phyloP scores from a whole-genome alignment of 2,888 invertebrate genomes.

The Neuroscelio doddi region DNA sequence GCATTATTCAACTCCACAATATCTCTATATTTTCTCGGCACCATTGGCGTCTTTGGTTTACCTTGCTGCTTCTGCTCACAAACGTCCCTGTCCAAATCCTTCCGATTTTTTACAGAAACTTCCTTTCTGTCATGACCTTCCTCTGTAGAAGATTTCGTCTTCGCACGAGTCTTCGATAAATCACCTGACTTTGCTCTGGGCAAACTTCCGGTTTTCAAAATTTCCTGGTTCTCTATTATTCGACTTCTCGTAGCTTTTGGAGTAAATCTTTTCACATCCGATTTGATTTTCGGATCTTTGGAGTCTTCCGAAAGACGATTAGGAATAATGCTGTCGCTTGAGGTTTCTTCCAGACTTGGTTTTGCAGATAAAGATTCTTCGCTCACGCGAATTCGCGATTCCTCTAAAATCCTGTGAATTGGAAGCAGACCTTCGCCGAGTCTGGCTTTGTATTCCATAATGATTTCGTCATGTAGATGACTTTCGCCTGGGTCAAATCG shows the following conservation, averaged over 20 bases:
- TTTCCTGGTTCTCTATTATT: background rate
- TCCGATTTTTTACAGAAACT: conserved; percentile 20
- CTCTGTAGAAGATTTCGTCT: conserved; percentile 23
- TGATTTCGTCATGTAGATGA: conserved; percentile 59
- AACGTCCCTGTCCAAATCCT: conserved; percentile 26
- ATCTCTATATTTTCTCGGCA: conserved; percentile 48
- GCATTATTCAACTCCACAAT: conserved; percentile 46
- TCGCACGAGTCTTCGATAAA: conserved; percentile 12
- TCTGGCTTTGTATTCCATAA: conserved; percentile 59
- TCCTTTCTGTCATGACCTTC: conserved; percentile 8
- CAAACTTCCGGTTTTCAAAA: background rate
- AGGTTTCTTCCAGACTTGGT: conserved; percentile 50
- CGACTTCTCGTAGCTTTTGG: background rate
- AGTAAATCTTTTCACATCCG: background rate
- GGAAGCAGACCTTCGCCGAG: conserved; percentile 61
- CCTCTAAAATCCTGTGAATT: conserved; percentile 62
- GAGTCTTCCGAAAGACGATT: conserved; percentile 37
- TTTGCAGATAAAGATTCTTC: conserved; percentile 60
- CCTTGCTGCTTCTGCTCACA: conserved; percentile 30
- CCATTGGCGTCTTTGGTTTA: conserved; percentile 42
- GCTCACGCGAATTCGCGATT: conserved; percentile 62
- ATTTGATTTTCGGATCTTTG: background rate
- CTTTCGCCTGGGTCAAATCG: conserved; percentile 43
- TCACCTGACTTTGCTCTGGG: background rate
- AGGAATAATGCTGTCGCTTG: conserved; percentile 44